A percentile compares a stretch with the other conserved stretches of the same genome.
Conservation (phyloP, 2,797 vertebrate genomes). For the Arnoldichthys spilopterus region DNA sequence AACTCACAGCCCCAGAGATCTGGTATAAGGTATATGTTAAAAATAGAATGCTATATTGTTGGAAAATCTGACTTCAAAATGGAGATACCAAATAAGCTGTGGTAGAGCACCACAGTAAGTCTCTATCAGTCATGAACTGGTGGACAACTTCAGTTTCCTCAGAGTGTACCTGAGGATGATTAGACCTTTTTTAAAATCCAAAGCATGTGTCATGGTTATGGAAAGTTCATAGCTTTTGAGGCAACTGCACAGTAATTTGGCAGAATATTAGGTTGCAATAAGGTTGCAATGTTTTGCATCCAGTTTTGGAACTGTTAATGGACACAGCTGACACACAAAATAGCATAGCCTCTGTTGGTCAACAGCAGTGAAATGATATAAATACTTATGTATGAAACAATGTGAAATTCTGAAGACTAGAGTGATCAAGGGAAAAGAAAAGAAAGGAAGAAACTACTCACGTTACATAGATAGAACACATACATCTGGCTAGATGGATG, state of each 20-base stretch:
- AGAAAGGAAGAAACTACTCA: slow-evolving; percentile 20
- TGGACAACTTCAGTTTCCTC: neutral
- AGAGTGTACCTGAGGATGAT: no score
- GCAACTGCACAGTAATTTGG: neutral
- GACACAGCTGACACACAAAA: neutral
- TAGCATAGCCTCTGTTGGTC: neutral
- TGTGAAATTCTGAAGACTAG: neutral
- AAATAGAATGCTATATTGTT: neutral
- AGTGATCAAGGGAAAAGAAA: neutral
- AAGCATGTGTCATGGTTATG: no score
- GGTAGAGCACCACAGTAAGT: neutral
- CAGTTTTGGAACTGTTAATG: no score
- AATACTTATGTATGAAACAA: neutral
- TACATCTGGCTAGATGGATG: slow-evolving; percentile 58
- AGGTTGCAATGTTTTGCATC: neutral
- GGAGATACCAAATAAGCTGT: neutral
- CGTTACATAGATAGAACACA: slow-evolving; percentile 27
- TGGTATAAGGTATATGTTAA: neutral
- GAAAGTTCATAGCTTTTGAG: no score
- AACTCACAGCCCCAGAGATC: neutral
- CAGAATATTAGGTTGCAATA: neutral
- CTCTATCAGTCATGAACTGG: neutral
- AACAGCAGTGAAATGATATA: neutral
- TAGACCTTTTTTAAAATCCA: no score
- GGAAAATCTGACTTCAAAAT: neutral